These are phyloP conservation scores for Strix aluco DNA, from an alignment of 2,113 vertebrate genomes.

Conservation along the genomic window DNA sequence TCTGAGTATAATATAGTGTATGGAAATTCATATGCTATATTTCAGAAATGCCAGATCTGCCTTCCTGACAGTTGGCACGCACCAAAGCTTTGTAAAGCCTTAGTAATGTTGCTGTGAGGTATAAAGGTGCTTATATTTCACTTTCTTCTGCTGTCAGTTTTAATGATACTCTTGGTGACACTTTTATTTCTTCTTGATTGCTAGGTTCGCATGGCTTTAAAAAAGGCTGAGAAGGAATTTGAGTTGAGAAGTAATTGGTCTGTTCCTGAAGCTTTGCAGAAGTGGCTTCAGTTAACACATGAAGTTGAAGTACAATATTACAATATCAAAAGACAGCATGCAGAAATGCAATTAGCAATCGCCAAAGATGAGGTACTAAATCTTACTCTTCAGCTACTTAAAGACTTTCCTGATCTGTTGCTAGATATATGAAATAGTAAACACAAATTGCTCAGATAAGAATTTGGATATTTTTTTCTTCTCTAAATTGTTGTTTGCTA, in stretches of 20 bases:
- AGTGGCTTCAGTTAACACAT: slow-evolving; percentile 98
- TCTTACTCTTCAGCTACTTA: background rate
- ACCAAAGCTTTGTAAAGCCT: background rate
- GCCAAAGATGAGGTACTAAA: slow-evolving; percentile 95
- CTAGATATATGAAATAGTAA: background rate
- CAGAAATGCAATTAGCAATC: slow-evolving; percentile 90
- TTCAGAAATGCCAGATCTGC: background rate
- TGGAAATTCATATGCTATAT: background rate
- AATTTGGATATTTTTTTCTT: background rate
- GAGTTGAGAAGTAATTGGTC: slow-evolving; percentile 90
- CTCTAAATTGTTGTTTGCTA: background rate
- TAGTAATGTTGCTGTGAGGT: background rate
- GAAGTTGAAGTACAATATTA: slow-evolving; percentile 99
- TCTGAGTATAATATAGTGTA: background rate
- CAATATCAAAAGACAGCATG: slow-evolving; percentile 97
- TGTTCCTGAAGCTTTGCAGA: slow-evolving; percentile 94
- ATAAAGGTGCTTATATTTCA: background rate
- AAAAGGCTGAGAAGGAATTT: slow-evolving; percentile 96
- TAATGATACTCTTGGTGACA: background rate
- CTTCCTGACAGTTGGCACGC: background rate
- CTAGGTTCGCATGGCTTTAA: slow-evolving; percentile 95
- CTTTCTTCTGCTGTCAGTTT: background rate
- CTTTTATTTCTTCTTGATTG: background rate
- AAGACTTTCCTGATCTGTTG: background rate
- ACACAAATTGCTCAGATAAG: background rate